A percentile compares a stretch with the other conserved stretches of the same genome.
These are phyloP conservation scores for Drosophila bunnanda DNA, from an alignment of 2,888 invertebrate genomes.

Conservation along the genomic window DNA sequence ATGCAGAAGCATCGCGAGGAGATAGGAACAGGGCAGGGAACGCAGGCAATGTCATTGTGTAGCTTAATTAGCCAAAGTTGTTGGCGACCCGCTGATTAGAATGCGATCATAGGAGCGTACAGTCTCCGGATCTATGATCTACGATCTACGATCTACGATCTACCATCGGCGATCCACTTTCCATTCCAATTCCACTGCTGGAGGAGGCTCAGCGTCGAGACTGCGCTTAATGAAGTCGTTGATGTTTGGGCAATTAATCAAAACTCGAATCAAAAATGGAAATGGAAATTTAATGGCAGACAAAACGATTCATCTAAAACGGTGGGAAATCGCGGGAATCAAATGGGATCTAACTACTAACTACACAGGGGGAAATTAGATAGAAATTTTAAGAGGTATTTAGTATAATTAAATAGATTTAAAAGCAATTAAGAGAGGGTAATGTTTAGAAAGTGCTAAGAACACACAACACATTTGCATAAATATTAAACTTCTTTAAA, in stretches of 20 bases:
- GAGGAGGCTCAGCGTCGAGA: conserved; percentile 9
- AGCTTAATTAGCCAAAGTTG: conserved; percentile 80
- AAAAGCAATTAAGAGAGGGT: background rate
- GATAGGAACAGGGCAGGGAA: background rate
- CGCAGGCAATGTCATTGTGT: conserved; percentile 74
- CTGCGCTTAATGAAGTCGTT: conserved; percentile 71
- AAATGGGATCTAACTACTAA: conserved; percentile 21
- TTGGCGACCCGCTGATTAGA: conserved; percentile 71
- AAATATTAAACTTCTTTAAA: no score
- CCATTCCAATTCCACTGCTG: conserved; percentile 44
- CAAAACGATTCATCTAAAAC: conserved; percentile 59
- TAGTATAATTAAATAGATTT: background rate
- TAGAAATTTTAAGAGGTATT: background rate
- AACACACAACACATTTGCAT: no score
- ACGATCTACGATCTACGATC: conserved; percentile 43
- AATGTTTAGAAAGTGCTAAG: background rate
- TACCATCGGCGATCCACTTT: conserved; percentile 53
- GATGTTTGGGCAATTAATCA: conserved; percentile 73
- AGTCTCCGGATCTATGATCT: conserved; percentile 35
- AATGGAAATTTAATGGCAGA: conserved; percentile 77
- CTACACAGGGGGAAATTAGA: conserved; percentile 13
- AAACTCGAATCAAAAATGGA: conserved; percentile 73
- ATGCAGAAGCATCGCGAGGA: conserved; percentile 49
- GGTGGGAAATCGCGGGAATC: conserved; percentile 30
- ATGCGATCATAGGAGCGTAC: conserved; percentile 50